Evolutionary conservation across 2,113 vertebrate species (phyloP), one percentile per base, ranked within the genome.

Genomic region (Ophiodon elongatus): DNA sequence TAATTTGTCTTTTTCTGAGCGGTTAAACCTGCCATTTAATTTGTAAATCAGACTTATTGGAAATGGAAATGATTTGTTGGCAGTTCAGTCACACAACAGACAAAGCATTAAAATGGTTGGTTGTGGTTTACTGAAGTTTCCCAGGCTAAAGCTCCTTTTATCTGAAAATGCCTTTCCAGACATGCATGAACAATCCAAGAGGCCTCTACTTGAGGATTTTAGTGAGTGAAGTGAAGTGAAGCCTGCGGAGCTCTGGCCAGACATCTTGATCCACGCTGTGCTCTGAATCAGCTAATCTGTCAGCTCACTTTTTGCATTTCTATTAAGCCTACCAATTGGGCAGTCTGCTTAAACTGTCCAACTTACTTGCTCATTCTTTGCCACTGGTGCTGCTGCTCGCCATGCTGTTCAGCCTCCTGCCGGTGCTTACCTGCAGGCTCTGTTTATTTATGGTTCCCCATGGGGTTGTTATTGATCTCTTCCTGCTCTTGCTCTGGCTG

Each of bases 401-500:
- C 4, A 60, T 67, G 64, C 59, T 68, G 33, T 63, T 74, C 72
- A 56, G 14, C 59, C 62, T 81, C 76, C 64, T 73, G 79, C 81
- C 54, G 71, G 71, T 1, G 4, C 25, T 59, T 67, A 88, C 83
- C 86, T 88, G 70, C 80, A 37, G 88, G 54, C 43, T 68, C 85
- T 85, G 60, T 85, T 89, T 83, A 90, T 84, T 84, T 83, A 82
- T 84, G 73, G 56, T 60, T 84, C 89, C 62, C 57, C 72, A 27
- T 60, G 68, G 79, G 76, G 79, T 27, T 52, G 43, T 45, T 80
- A 89, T 88, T 85, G 82, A 91, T 89, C 83, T 31, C 64, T 72
- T 43, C 47, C 11, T 79, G n/a, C 69, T 82, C 57, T 57, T 50
- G 75, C 81, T 82, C 76, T 37, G 63, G 73, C 78, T 77, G 79